Percentiles rank a stretch among this genome's conserved stretches.
Conservation (phyloP, 2,888 invertebrate species). For the Ophion ellenae region DNA sequence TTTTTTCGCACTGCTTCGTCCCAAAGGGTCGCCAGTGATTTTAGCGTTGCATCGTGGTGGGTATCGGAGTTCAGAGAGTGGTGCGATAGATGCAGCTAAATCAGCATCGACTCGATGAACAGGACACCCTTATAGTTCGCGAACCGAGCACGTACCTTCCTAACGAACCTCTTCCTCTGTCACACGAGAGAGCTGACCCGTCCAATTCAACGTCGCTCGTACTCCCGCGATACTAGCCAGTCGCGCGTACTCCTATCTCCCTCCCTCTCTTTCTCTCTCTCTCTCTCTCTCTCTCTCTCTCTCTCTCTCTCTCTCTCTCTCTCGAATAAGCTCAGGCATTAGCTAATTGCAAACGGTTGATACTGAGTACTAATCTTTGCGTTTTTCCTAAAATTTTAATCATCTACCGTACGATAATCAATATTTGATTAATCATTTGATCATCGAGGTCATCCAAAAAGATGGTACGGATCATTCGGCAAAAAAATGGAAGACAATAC, state of each 20-base stretch:
- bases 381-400: neutral
- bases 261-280: conserved; percentile 4
- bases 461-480: too few species aligned
- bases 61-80: conserved; percentile 1
- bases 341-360: conserved; percentile 12
- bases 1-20: too few species aligned
- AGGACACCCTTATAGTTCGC: conserved; percentile 49
- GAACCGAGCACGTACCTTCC: conserved; percentile 72
- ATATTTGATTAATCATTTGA: neutral
- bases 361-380: neutral
- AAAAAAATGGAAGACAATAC: too few species aligned
- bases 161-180: conserved; percentile 77
- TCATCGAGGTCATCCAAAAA: too few species aligned
- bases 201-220: conserved; percentile 59
- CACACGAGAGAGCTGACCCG: conserved; percentile 67
- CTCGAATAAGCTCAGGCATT: neutral
- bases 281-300: neutral
- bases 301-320: too few species aligned
- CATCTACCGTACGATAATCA: neutral
- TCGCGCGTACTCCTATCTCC: conserved; percentile 8
- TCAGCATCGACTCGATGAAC: conserved; percentile 45
- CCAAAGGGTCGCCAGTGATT: too few species aligned
- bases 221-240: conserved; percentile 7
- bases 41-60: too few species aligned
- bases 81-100: conserved; percentile 29